Base-by-base conservation (phyloP, 1,140 invertebrate species). In the Physella acuta region DNA sequence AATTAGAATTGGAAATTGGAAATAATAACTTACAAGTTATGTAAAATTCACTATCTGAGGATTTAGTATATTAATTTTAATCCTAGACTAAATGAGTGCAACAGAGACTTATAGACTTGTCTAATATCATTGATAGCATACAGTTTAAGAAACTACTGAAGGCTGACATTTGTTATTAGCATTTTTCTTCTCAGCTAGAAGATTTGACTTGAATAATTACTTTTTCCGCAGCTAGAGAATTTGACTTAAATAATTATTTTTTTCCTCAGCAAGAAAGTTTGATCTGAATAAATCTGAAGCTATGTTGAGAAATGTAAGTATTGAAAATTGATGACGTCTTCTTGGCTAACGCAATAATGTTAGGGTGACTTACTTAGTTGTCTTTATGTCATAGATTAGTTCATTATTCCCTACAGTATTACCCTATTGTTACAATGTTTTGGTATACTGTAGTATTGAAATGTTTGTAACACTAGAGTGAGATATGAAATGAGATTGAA, bases 271-370 rank as follows among this genome's bases (percentile, higher is more conserved):
- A 14, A 87, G 93, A 82, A 91, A 91, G 83, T 94, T 92, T 89
- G 89, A 94, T 81, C 73, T 89, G 1, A 89, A 88, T 30, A 92
- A 90, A 1, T 92, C 93, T 0, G 93, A 94, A 80, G 91, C 92
- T 86, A 94, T 94, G 93, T 81, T 94, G 0, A 86, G 92, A 86
- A 90, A 92, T 75, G 92, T 93, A 86, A 90, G 89, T 89, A 60
- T 1, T 28, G 11, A 24, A 5, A 34, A 14, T 14, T n/a, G 30
- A 0, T 36, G 26, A 11, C 58, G 28, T 28, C 4, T 26, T 24
- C 24, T 30, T 3, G 20, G 20, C 24, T 31, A 68, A 11, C 51
- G 4, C 28, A 33, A 16, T 28, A 36, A 34, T 0, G 26, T 17
- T 51, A 39, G 51, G 17, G 20, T 24, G 31, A 26, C 34, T 39